phyloP scores from a whole-genome alignment of 92 coral and sea anemone species.

The Porites divaricata region DNA sequence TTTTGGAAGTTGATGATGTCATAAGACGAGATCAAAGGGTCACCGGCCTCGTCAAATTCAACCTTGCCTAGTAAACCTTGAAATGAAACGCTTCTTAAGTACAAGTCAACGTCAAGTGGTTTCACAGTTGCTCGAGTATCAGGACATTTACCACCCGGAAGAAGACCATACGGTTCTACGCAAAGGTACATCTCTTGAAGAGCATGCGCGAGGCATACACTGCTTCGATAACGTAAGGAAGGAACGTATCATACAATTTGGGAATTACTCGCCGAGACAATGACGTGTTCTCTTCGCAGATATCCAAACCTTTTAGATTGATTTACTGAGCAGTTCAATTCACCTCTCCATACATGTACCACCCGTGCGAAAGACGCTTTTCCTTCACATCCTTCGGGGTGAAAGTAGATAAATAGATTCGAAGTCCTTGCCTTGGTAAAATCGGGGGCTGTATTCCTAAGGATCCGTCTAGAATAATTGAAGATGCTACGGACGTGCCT shows the following conservation, averaged over 20 bases:
- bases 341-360: constrained; percentile 50
- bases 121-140: constrained; percentile 38
- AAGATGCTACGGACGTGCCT: constrained; percentile 1
- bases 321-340: constrained; percentile 50
- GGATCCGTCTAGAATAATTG: constrained; percentile 7
- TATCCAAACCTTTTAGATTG: background rate
- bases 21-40: constrained; percentile 68
- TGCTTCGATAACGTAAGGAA: constrained; percentile 70
- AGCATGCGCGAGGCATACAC: constrained; percentile 68
- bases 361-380: constrained; percentile 31
- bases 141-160: constrained; percentile 62
- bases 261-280: constrained; percentile 16
- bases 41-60: constrained; percentile 65
- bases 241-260: constrained; percentile 47
- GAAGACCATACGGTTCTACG: constrained; percentile 25
- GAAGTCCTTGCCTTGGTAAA: constrained; percentile 6
- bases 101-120: constrained; percentile 63
- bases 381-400: background rate
- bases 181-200: constrained; percentile 59
- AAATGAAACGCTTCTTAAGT: constrained; percentile 63
- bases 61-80: constrained; percentile 63
- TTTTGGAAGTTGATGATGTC: constrained; percentile 63
- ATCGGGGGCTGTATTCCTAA: constrained; percentile 34
- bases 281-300: background rate
- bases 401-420: constrained; percentile 1